These are phyloP conservation scores for Drosophila bifasciata DNA, from an alignment of 1,140 invertebrate genomes.

Conservation along the genomic window DNA sequence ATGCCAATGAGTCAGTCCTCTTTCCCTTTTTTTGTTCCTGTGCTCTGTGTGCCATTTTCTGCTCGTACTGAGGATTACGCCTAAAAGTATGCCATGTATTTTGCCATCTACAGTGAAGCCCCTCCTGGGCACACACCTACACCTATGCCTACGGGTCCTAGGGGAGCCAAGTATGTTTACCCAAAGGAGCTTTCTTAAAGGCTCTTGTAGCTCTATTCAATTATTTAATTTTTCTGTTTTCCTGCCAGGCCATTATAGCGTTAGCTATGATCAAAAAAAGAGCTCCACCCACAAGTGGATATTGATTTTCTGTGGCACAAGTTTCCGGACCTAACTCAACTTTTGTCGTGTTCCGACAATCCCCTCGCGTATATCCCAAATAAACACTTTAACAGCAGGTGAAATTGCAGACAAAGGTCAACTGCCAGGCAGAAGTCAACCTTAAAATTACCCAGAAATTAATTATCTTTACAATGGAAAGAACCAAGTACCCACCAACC, in stretches of 20 bases:
- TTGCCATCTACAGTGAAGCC: conserved; percentile 5
- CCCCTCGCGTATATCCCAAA: not conserved
- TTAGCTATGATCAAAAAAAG: not conserved
- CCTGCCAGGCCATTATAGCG: not conserved
- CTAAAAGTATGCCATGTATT: conserved; percentile 29
- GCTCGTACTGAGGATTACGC: conserved; percentile 13
- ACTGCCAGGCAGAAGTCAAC: conserved; percentile 29
- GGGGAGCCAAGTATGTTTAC: too few relatives aligned
- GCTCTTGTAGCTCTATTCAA: not conserved
- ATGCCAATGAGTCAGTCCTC: conserved; percentile 64
- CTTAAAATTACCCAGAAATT: conserved; percentile 29
- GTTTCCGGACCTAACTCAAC: conserved; percentile 25
- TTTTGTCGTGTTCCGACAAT: not conserved
- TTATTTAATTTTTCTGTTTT: conserved; percentile 7
- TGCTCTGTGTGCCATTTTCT: conserved; percentile 16
- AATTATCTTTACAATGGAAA: conserved; percentile 16
- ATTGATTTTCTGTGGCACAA: conserved; percentile 22
- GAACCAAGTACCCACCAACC: not conserved
- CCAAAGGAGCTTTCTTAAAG: too few relatives aligned
- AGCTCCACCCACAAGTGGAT: not conserved
- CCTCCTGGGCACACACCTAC: too few relatives aligned
- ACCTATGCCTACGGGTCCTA: too few relatives aligned
- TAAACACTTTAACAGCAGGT: conserved; percentile 9
- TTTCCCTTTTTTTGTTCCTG: conserved; percentile 28
- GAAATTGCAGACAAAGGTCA: conserved; percentile 22